Evolutionary conservation across 2,113 vertebrate genomes (phyloP).

Genomic region (Sturnira hondurensis): DNA sequence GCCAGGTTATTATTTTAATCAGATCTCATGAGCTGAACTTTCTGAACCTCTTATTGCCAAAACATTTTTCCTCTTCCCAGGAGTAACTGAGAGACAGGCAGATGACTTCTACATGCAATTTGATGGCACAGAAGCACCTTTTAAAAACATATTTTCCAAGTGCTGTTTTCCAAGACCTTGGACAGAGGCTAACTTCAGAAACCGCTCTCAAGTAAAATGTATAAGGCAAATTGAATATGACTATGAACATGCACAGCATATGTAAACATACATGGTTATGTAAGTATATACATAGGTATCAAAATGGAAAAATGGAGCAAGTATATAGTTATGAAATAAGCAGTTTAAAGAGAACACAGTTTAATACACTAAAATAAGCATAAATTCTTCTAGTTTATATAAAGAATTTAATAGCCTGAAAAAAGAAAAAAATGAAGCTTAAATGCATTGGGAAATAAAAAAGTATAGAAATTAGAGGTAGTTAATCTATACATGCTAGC

Average conservation of each 20-base stretch:
- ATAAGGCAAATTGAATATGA: background rate
- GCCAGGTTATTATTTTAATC: conserved; percentile 78
- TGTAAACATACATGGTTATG: background rate
- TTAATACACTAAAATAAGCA: background rate
- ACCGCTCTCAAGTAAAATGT: background rate
- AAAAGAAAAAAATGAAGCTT: background rate
- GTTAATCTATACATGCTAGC: conserved; percentile 8
- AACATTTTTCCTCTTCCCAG: conserved; percentile 43
- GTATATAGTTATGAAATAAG: background rate
- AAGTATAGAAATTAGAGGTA: background rate
- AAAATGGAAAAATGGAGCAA: background rate
- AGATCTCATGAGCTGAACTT: conserved; percentile 75
- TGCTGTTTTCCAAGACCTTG: background rate
- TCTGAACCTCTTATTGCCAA: conserved; percentile 60
- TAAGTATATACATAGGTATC: background rate
- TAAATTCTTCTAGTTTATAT: background rate
- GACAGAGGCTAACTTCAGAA: background rate
- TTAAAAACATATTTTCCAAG: conserved; percentile 51
- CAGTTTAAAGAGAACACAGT: background rate
- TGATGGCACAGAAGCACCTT: conserved; percentile 24
- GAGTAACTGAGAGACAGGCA: conserved; percentile 34
- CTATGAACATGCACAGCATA: background rate
- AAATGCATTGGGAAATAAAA: background rate
- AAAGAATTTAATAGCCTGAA: background rate
- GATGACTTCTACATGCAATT: conserved; percentile 44